These are phyloP conservation scores for Adelosebastes latens DNA, from an alignment of 2,797 vertebrate genomes.

Conservation along the genomic window DNA sequence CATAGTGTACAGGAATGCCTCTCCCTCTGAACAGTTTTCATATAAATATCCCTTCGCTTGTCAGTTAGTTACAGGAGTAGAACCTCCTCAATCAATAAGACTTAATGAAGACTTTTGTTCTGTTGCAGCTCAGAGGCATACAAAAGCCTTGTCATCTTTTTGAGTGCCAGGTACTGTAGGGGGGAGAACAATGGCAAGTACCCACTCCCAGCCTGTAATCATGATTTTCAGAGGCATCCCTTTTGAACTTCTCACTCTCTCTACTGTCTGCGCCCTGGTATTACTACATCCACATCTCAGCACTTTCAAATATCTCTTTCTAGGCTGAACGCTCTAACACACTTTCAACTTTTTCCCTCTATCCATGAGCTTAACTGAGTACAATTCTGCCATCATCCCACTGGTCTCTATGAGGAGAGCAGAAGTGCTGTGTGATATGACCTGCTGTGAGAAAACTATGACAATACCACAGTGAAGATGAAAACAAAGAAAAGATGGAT, in stretches of 20 bases:
- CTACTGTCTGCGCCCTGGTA: slow-evolving; percentile 19
- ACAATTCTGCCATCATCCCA: slow-evolving; percentile 22
- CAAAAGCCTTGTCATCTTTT: slow-evolving; percentile 32
- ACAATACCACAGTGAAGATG: slow-evolving; percentile 8
- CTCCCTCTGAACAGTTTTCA: not conserved
- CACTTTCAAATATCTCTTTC: slow-evolving; percentile 44
- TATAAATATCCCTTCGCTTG: not conserved
- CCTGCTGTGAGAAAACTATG: slow-evolving; percentile 20
- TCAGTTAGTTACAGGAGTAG: not conserved
- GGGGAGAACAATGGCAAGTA: slow-evolving; percentile 36
- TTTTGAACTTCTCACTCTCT: slow-evolving; percentile 34
- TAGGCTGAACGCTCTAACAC: not conserved
- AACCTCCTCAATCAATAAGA: slow-evolving; percentile 22
- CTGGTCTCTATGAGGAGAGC: slow-evolving; percentile 1
- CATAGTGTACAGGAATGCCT: not conserved
- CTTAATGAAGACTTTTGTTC: slow-evolving; percentile 22
- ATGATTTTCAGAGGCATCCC: slow-evolving; percentile 39
- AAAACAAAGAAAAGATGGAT: slow-evolving; percentile 32
- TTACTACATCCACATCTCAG: slow-evolving; percentile 41
- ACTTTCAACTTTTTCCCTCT: slow-evolving; percentile 24
- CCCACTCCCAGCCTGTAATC: slow-evolving; percentile 44
- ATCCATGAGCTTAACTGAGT: slow-evolving; percentile 24
- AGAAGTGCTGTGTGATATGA: not conserved
- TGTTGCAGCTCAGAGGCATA: slow-evolving; percentile 7
- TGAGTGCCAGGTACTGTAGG: slow-evolving; percentile 3